phyloP scores from a whole-genome alignment of 2,113 vertebrate species.

The Varanus komodoensis region DNA sequence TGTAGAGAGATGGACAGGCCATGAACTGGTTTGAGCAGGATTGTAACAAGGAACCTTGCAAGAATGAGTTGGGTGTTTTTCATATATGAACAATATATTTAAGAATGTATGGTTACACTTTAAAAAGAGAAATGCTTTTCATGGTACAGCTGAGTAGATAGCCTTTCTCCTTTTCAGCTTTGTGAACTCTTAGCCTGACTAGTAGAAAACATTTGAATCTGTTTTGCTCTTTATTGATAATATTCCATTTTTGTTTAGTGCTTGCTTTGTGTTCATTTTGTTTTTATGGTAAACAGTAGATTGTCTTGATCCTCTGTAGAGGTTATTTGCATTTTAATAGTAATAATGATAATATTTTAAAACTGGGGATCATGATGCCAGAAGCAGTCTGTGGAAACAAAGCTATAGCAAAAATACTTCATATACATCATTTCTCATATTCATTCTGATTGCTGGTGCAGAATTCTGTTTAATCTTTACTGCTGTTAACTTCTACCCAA shows the following conservation, averaged over 20 bases:
- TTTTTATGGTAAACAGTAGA: slow-evolving; percentile 14
- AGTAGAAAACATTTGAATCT: background rate
- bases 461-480: background rate
- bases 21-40: background rate
- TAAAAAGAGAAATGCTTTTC: background rate
- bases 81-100: background rate
- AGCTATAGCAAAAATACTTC: slow-evolving; percentile 4
- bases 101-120: slow-evolving; percentile 21
- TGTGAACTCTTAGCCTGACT: background rate
- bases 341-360: background rate
- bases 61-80: background rate
- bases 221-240: background rate
- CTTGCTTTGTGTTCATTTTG: background rate
- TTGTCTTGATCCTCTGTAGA: slow-evolving; percentile 7
- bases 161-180: background rate
- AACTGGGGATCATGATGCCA: background rate
- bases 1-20: background rate
- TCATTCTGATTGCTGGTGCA: slow-evolving; percentile 3
- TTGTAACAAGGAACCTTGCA: background rate
- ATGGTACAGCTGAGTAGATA: background rate
- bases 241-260: background rate
- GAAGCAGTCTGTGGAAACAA: background rate
- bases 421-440: slow-evolving; percentile 8
- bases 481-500: background rate
- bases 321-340: background rate